Conservation (phyloP, 2,113 vertebrate genomes). For the Forbesichthys agassizii region DNA sequence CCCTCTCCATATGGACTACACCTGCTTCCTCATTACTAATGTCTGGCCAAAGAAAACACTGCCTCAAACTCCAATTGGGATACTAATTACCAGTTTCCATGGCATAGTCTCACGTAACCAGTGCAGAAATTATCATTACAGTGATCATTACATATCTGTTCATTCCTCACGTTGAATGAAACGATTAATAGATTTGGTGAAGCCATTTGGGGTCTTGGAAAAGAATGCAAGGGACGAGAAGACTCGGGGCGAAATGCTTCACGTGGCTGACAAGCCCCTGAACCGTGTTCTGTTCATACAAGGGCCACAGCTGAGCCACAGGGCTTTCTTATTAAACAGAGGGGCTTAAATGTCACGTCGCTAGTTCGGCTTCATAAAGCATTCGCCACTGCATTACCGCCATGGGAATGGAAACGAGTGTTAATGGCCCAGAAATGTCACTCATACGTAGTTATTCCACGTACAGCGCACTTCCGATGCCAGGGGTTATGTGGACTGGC, state of each 20-base stretch:
- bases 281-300: constrained; percentile 36
- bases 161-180: not conserved
- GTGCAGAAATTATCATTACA: not conserved
- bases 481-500: constrained; percentile 4
- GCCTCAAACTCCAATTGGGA: constrained; percentile 9
- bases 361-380: constrained; percentile 9
- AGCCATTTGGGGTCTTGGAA: constrained; percentile 6
- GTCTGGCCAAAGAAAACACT: not conserved
- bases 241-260: not conserved
- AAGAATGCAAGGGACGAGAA: constrained; percentile 7
- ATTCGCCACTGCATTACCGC: too few relatives aligned
- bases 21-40: constrained; percentile 5
- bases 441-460: constrained; percentile 36
- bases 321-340: constrained; percentile 33
- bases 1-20: constrained; percentile 3
- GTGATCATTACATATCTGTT: not conserved
- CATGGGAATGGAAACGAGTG: constrained; percentile 15
- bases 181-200: constrained; percentile 3
- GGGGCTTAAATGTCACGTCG: constrained; percentile 57
- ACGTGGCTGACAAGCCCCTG: constrained; percentile 7
- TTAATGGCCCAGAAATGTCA: constrained; percentile 66
- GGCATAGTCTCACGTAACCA: constrained; percentile 11
- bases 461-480: constrained; percentile 18
- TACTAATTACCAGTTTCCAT: not conserved
- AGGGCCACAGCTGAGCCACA: constrained; percentile 17